Evolutionary conservation across 2,888 invertebrate species (phyloP), one percentile per base, ranked within the genome.

Genomic region (Sinohyriopsis cumingii): DNA sequence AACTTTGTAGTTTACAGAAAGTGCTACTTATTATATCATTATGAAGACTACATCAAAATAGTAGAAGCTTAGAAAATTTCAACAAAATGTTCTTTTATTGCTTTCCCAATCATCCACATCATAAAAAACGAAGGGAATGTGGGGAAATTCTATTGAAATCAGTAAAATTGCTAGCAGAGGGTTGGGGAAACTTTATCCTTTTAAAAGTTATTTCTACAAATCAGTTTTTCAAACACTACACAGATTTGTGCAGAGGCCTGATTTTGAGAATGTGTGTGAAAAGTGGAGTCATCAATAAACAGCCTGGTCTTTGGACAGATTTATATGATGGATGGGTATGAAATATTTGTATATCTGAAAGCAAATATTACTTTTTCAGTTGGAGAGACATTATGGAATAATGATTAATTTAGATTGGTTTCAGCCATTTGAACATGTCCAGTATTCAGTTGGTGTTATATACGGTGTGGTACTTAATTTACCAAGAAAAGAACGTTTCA

Each of bases 331-430:
- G 71, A 7, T 25, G 54, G 59, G 55, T 71, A 25, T 70, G 70
- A 66, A 56, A 61, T 22, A 59, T 63, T 56, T 70, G 66, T 61
- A 2, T 28, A 56, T 15, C 55, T 25, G 20, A 19, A 20, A 25
- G 28, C 19, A 18, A 70, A 66, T 22, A 55, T 57, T 33, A 7
- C 18, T 53, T 66, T 70, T 70, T 25, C 56, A 57, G 24, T 57
- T 56, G 1, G 28, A 28, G 53, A 53, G 62, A 55, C 63, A 70
- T 53, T 70, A 66, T 62, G 66, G 53, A 45, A 22, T 70, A 3
- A 70, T 70, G 66, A 25, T 70, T 19, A 70, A 70, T 62, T 28
- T 65, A 45, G 70, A 70, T 61, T 70, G 70, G 66, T 70, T 70
- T 57, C 71, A 71, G 59, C 71, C 71, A n/a, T 71, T 63, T 59